These are phyloP conservation scores for Merluccius polli DNA, from an alignment of 2,797 vertebrate species.

Conservation along the genomic window DNA sequence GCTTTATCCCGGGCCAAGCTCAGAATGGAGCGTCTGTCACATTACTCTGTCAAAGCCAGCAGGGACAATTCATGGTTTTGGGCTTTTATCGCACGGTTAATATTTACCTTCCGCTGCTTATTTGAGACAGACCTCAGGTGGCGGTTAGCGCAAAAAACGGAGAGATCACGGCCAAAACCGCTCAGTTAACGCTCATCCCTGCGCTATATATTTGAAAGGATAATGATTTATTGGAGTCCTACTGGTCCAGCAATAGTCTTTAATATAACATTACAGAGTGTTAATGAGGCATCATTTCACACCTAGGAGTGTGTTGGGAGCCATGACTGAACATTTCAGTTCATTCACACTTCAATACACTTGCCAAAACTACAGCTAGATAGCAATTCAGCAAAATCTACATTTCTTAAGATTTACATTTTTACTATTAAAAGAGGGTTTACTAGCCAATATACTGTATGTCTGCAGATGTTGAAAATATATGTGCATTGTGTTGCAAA, in stretches of 20 bases:
- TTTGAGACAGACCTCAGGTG: neutral
- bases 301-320: neutral
- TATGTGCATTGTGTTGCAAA: too few relatives aligned
- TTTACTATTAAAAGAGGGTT: neutral
- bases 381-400: neutral
- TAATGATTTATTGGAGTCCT: neutral
- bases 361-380: neutral
- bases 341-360: too few relatives aligned
- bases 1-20: slow-evolving; percentile 50
- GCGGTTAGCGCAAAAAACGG: neutral
- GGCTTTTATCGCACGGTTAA: slow-evolving; percentile 20
- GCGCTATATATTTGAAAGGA: neutral
- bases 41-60: slow-evolving; percentile 1
- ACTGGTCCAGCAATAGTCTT: neutral
- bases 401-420: neutral
- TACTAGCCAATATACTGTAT: neutral
- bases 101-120: slow-evolving; percentile 65
- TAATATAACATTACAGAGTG: neutral
- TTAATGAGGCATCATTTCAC: slow-evolving; percentile 1
- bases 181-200: too few relatives aligned
- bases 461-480: too few relatives aligned
- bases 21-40: slow-evolving; percentile 35
- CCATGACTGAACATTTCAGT: too few relatives aligned
- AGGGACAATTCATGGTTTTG: slow-evolving; percentile 10
- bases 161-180: too few relatives aligned